Percentiles rank a stretch among this genome's conserved stretches.
Evolutionary conservation across 1,140 invertebrate species (phyloP).

Genomic region (Pemphigus obesinymphae): DNA sequence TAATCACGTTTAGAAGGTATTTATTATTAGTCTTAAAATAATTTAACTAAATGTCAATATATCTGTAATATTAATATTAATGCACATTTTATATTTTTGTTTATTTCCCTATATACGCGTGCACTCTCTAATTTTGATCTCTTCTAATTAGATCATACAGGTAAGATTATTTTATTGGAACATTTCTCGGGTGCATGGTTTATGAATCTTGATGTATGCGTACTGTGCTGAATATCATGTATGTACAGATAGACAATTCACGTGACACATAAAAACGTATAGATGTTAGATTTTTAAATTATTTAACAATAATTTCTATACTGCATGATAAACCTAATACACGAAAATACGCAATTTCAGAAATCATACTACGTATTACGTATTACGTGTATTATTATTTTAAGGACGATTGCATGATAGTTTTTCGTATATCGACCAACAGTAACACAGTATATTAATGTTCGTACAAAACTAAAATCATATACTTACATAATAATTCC

Average conservation of each 20-base stretch:
- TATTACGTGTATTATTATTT: neutral
- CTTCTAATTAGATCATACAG: constrained; percentile 29
- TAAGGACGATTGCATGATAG: neutral
- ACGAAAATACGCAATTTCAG: neutral
- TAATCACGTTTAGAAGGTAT: neutral
- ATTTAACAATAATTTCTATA: constrained; percentile 8
- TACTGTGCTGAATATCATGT: constrained; percentile 13
- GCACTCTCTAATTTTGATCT: constrained; percentile 36
- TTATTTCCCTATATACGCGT: constrained; percentile 1
- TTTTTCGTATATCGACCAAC: neutral
- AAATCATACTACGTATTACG: neutral
- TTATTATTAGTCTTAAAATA: neutral
- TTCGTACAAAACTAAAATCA: no score
- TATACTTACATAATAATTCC: no score
- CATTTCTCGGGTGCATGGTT: constrained; percentile 14
- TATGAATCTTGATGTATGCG: constrained; percentile 7
- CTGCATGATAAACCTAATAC: neutral
- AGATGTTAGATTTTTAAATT: neutral
- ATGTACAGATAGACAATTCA: neutral
- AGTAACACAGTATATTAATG: neutral
- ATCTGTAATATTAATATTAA: constrained; percentile 17
- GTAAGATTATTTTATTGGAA: constrained; percentile 30
- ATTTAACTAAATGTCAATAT: neutral
- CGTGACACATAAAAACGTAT: neutral
- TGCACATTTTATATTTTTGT: constrained; percentile 29